A percentile compares a stretch with the other conserved stretches of the same genome.
phyloP scores from a whole-genome alignment of 1,140 invertebrate genomes.

The Pachypsylla venusta region DNA sequence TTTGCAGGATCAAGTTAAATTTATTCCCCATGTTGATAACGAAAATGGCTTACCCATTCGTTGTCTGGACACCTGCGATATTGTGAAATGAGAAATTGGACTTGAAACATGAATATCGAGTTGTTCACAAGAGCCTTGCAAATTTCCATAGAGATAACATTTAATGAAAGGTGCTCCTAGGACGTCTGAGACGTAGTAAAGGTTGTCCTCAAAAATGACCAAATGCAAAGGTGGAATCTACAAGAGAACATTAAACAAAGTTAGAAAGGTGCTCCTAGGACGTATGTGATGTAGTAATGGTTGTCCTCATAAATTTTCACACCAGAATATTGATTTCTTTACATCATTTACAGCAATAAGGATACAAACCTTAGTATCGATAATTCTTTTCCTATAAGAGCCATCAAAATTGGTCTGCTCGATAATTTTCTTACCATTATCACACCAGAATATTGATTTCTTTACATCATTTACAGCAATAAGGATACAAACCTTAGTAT shows the following conservation, averaged over 20 bases:
- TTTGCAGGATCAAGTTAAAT: too few species aligned
- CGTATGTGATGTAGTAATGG: background rate
- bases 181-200: background rate
- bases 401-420: too few species aligned
- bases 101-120: background rate
- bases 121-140: slow-evolving; percentile 4
- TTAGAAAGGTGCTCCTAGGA: background rate
- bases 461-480: too few species aligned
- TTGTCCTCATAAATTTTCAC: background rate
- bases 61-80: slow-evolving; percentile 1
- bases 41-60: background rate
- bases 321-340: too few species aligned
- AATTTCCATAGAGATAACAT: background rate
- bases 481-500: too few species aligned
- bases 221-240: background rate
- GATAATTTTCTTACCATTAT: too few species aligned
- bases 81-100: background rate
- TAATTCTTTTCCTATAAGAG: too few species aligned
- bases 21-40: too few species aligned
- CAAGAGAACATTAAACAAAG: too few species aligned
- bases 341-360: too few species aligned
- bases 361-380: too few species aligned
- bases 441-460: too few species aligned
- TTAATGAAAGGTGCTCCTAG: background rate
- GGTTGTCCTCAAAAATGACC: background rate